phyloP scores from a whole-genome alignment of 2,113 vertebrate genomes.

The Mandrillus leucophaeus region DNA sequence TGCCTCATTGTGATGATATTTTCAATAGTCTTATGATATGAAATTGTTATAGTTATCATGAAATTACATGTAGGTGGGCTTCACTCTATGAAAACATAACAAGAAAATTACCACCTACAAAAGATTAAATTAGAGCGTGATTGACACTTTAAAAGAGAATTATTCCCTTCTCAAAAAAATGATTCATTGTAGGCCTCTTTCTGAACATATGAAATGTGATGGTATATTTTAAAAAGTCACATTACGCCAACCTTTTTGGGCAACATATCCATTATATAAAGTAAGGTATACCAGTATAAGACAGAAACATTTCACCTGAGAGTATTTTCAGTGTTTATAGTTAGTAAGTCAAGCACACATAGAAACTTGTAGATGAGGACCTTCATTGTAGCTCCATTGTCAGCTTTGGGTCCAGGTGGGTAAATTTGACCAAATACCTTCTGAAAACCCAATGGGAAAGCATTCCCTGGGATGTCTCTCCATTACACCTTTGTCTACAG shows the following conservation, averaged over 20 bases:
- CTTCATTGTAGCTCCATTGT: neutral
- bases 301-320: neutral
- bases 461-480: neutral
- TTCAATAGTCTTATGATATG: constrained; percentile 8
- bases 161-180: neutral
- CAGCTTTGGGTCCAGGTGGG: neutral
- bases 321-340: neutral
- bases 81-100: constrained; percentile 51
- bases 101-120: constrained; percentile 58
- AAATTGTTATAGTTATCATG: constrained; percentile 45
- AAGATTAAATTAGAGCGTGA: constrained; percentile 45
- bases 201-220: neutral
- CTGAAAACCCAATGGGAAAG: neutral
- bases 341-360: neutral
- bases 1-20: constrained; percentile 4
- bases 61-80: constrained; percentile 32
- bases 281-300: neutral
- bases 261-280: neutral
- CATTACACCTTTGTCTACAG: neutral
- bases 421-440: neutral
- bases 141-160: constrained; percentile 23
- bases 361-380: neutral
- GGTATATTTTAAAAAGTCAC: neutral
- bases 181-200: neutral
- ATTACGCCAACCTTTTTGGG: neutral